Evolutionary conservation across 1,140 invertebrate species (phyloP).

Genomic region (Drosophila oshimai): DNA sequence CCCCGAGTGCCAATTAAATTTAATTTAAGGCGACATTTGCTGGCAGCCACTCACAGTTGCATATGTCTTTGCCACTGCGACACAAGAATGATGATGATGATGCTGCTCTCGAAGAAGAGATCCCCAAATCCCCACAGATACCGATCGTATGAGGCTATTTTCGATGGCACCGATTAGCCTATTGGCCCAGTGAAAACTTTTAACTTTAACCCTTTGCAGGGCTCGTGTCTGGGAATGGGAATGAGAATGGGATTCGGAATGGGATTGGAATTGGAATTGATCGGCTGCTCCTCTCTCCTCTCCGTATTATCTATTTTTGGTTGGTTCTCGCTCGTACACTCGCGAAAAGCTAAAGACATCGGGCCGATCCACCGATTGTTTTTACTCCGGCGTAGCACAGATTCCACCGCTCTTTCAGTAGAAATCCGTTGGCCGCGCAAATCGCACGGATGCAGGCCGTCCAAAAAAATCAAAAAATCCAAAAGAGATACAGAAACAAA

Average conservation of each 20-base stretch:
- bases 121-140: conserved; percentile 1
- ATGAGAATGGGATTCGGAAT: background rate
- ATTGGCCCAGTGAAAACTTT: conserved; percentile 33
- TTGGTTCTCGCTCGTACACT: conserved; percentile 25
- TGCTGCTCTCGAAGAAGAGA: conserved; percentile 1
- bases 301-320: conserved; percentile 64
- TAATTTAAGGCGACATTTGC: conserved; percentile 51
- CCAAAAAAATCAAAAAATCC: no score
- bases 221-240: conserved; percentile 17
- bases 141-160: conserved; percentile 33
- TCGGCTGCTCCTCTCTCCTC: conserved; percentile 18
- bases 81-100: conserved; percentile 8
- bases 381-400: conserved; percentile 45
- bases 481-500: conserved; percentile 20
- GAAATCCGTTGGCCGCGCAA: conserved; percentile 70
- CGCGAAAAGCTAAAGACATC: conserved; percentile 54
- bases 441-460: conserved; percentile 48
- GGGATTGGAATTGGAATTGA: background rate
- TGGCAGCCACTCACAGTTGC: conserved; percentile 9
- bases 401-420: conserved; percentile 60
- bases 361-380: conserved; percentile 14
- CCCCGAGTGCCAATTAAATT: conserved; percentile 47
- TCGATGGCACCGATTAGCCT: conserved; percentile 52
- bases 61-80: conserved; percentile 15
- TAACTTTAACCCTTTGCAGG: conserved; percentile 57